Base-by-base conservation (phyloP, 2,113 vertebrate genomes). In the Pseudopipra pipra region DNA sequence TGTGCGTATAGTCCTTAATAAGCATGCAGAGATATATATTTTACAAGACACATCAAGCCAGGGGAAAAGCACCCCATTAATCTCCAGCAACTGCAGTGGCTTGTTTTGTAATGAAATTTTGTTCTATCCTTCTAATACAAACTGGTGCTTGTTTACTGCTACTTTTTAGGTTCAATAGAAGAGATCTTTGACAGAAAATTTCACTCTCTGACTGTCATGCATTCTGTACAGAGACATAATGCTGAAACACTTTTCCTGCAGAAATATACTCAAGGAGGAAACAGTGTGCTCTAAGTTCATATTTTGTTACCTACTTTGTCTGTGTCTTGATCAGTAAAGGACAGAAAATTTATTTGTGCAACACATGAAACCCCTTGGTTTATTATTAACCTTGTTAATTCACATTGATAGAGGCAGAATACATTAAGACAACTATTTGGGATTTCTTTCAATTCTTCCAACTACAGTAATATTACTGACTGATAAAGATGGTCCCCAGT, bases 61-160 rank as follows among this genome's bases (percentile, higher is more conserved):
- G 68, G n/a, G 58, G 56, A 95, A 96, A 97, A 97, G 74, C 62
- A 97, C 59, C 67, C 90, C 89, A 97, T 97, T 97, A 96, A 97
- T 97, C 96, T 94, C 93, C 90, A 95, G 95, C 94, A 95, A 96
- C 81, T 63, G 83, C 31, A 70, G 77, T 9, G 0, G 72, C 83
- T 85, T 85, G 23, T 87, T 89, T 97, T 68, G 49, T 90, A 95
- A 95, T 84, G 67, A 88, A 95, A 96, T 96, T 96, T 94, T 96
- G 68, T 94, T 92, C 94, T 71, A 18, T 59, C 20, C 91, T 89
- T 89, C 82, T 74, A 87, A 90, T 72, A 90, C 67, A 84, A 91
- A 95, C 84, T 68, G 59, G 65, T 79, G 59, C 44, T 55, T 35
- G 39, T 90, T 97, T 95, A 58, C 49, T 93, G 21, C 65, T 93